Base-by-base conservation (phyloP, 2,113 vertebrate genomes). In the Ceyx margarethae region DNA sequence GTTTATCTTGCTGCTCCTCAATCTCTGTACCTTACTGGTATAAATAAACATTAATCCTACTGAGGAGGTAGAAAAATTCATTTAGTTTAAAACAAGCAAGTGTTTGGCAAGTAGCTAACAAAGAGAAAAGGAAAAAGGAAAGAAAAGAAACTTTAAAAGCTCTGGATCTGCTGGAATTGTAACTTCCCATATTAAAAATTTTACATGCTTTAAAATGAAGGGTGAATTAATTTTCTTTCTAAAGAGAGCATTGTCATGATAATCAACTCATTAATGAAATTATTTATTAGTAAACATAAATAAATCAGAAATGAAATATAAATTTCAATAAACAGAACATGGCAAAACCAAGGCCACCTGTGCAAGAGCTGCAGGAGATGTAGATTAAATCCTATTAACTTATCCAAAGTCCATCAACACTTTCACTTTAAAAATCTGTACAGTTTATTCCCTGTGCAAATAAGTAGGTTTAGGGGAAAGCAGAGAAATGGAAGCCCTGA, bases 71-170 rank as follows among this genome's bases (percentile, higher is more conserved):
- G 71, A 82, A 92, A 87, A 89, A 69, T 73, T 84, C 17, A 68
- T 90, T 85, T 84, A 73, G 29, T 75, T 90, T 31, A 95, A 91
- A 76, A 67, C 33, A 85, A 88, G 85, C 29, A 95, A 84, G 65
- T 90, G 65, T 67, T 83, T 89, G 83, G 51, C 67, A 76, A 85
- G 45, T 73, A 87, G 40, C 56, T 92, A 81, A 91, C 87, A 45
- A 84, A 86, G 61, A 64, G 66, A 81, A 93, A 85, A 86, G 29
- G 51, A 58, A 65, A 71, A 91, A 57, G 20, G 25, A 72, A 76
- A 81, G 14, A 83, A 77, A 68, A 35, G 23, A 72, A 91, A 67
- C 9, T 45, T 65, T 0, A 81, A 78, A 68, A 91, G 31, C 66
- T 90, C 6, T 28, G 61, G 58, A 21, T 92, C 56, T 26, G 31